These are phyloP conservation scores for Aphelocoma coerulescens DNA, from an alignment of 2,113 vertebrate genomes.

Conservation along the genomic window DNA sequence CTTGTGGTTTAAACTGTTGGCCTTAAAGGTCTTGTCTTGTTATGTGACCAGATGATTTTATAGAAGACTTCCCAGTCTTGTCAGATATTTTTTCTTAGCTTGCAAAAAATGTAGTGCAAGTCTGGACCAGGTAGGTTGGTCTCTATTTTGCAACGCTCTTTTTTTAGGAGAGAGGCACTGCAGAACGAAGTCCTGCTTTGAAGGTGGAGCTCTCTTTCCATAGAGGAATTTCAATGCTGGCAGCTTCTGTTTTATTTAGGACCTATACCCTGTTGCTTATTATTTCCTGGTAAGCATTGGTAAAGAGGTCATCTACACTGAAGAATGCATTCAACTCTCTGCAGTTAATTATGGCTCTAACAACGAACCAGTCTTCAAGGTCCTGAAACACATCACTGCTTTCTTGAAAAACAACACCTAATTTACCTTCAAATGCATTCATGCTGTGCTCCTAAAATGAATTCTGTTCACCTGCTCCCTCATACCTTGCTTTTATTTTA, in stretches of 20 bases:
- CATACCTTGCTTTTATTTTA: neutral
- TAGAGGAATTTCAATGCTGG: neutral
- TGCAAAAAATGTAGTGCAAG: neutral
- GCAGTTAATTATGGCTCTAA: neutral
- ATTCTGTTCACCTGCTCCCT: neutral
- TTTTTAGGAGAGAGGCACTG: neutral
- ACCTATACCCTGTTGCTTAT: neutral
- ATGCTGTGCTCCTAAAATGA: neutral
- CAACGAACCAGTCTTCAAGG: neutral
- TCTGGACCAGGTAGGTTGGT: neutral
- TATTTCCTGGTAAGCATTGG: neutral
- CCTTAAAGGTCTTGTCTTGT: neutral
- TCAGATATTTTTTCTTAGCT: neutral
- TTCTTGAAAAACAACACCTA: neutral
- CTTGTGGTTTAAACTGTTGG: neutral
- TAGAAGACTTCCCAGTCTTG: neutral
- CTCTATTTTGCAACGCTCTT: neutral
- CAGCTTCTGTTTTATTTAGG: neutral
- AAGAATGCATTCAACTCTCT: neutral
- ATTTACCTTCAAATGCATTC: neutral
- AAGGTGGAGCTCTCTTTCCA: neutral
- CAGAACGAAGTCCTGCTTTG: neutral
- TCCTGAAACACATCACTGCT: neutral
- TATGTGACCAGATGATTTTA: neutral
- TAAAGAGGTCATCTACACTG: neutral